Evolutionary conservation across 2,888 invertebrate genomes (phyloP), one percentile per base, ranked within the genome.

Genomic region (Stenodera caucasica): DNA sequence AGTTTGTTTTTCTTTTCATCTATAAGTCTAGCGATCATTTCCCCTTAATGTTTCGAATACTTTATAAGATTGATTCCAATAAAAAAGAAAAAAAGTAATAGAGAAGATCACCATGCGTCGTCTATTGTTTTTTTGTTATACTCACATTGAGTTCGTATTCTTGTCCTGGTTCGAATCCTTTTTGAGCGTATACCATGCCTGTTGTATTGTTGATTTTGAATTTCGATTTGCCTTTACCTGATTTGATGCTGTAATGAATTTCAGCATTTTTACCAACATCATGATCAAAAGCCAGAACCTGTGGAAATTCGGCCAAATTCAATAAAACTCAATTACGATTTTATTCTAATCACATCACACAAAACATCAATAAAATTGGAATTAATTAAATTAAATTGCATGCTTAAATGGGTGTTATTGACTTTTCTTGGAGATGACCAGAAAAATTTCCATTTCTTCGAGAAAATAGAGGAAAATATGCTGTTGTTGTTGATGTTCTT

Each of bases 201-300:
- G 90, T 90, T 70, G 82, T 82, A 18, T 90, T 88, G 81, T 94
- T 89, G 66, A 97, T 91, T 66, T 89, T 89, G 82, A 96, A 92
- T 76, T 88, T 88, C 29, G 90, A 89, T 69, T 89, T 89, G 55
- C 90, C 90, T 66, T 88, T 85, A 12, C 92, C 92, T 12, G 91
- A 89, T 78, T 89, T 90, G 53, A 90, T 88, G 73, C 89, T 88
- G 84, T 96, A 96, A 21, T 88, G 88, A 68, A 96, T 86, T 69
- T 89, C 86, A 57, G 92, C 92, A 82, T 96, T 96, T 66, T 84
- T 86, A 8, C 92, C 94, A 56, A 83, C 83, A 80, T 97, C 96
- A 70, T 84, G 84, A 81, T 97, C 96, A 68, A 88, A 86, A 12
- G 96, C 96, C 67, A 90, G 82, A 67, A 95, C 91, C 88, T 91